These are phyloP conservation scores for Tretioscincus oriximinensis DNA, from an alignment of 2,113 vertebrate genomes.

Conservation along the genomic window DNA sequence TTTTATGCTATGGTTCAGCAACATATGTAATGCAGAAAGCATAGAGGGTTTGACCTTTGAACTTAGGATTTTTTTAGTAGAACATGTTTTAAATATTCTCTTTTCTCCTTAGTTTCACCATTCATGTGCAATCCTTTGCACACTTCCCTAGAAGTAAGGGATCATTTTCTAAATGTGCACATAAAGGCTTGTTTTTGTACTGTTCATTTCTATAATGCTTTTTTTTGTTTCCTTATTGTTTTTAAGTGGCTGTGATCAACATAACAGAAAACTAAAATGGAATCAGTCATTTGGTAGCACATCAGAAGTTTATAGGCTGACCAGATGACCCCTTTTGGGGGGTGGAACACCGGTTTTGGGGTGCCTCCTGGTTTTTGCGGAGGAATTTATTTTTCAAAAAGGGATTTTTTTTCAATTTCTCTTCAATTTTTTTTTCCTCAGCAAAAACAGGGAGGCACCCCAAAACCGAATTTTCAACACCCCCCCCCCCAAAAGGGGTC, in stretches of 20 bases:
- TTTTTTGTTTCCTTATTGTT: conserved; percentile 27
- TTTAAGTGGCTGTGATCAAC: conserved; percentile 45
- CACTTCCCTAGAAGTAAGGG: neutral
- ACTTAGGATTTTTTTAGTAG: conserved; percentile 65
- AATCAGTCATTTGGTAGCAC: conserved; percentile 22
- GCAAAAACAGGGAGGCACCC: too few species aligned
- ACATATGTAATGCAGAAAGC: conserved; percentile 59
- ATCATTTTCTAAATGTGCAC: neutral
- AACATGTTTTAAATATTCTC: conserved; percentile 56
- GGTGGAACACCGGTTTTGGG: too few species aligned
- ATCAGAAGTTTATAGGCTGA: neutral
- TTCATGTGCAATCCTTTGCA: neutral
- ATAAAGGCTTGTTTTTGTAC: neutral
- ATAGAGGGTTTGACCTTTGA: conserved; percentile 69
- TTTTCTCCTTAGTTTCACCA: conserved; percentile 47
- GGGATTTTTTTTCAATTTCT: too few species aligned
- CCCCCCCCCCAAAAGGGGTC: too few species aligned
- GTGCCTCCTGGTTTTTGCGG: too few species aligned
- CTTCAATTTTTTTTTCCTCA: too few species aligned
- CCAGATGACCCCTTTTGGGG: neutral
- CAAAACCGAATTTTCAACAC: too few species aligned
- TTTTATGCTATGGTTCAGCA: neutral
- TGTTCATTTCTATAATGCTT: conserved; percentile 36
- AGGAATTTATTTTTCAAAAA: too few species aligned
- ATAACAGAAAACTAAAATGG: conserved; percentile 46